phyloP scores from a whole-genome alignment of 2,888 invertebrate species.

The Dexiosoma caninum region DNA sequence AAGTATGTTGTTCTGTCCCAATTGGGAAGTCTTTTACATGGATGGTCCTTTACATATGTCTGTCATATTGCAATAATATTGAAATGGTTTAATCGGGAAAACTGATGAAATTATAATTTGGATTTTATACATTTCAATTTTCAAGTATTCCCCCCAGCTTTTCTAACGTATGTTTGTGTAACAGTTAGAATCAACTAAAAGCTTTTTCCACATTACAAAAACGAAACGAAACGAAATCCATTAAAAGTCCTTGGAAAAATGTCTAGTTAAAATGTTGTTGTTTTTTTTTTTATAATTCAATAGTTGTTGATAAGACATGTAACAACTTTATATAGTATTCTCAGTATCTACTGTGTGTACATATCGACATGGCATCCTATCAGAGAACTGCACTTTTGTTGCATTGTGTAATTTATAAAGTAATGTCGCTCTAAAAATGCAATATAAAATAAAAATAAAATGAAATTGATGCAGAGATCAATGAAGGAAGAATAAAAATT shows the following conservation, averaged over 20 bases:
- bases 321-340: conserved; percentile 21
- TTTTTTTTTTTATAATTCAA: background rate
- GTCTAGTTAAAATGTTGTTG: background rate
- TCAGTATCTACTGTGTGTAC: no score
- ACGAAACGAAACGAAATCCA: background rate
- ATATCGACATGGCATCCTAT: conserved; percentile 8
- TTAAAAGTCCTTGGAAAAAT: conserved; percentile 13
- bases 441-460: background rate
- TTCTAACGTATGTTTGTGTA: no score
- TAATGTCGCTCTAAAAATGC: conserved; percentile 20
- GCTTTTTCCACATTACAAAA: no score
- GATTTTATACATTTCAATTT: no score
- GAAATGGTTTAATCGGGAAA: no score
- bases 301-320: background rate
- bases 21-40: no score
- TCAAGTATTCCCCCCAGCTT: no score
- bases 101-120: no score
- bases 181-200: no score
- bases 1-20: no score
- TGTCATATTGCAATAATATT: no score
- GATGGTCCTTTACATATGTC: no score
- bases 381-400: conserved; percentile 46
- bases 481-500: background rate
- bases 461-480: background rate
- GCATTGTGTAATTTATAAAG: conserved; percentile 48